Percentiles rank a stretch among this genome's conserved stretches.
These are phyloP conservation scores for Pyrocoelia pectoralis DNA, from an alignment of 2,888 invertebrate genomes.

Conservation along the genomic window DNA sequence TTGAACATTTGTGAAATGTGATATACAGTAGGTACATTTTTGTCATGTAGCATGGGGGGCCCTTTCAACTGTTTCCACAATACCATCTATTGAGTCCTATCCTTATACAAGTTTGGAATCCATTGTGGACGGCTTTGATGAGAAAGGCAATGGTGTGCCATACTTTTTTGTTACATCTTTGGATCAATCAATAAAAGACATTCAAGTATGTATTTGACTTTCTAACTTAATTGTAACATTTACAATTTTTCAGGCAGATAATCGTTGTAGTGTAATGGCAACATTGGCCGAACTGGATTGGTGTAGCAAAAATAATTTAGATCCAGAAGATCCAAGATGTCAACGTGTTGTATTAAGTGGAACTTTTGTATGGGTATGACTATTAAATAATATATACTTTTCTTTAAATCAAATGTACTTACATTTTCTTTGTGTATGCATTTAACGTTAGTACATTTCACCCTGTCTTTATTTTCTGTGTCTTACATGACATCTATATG, in stretches of 20 bases:
- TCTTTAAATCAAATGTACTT: no score
- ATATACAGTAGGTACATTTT: no score
- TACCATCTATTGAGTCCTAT: constrained; percentile 67
- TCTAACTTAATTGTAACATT: constrained; percentile 21
- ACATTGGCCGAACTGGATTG: constrained; percentile 74
- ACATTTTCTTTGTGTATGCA: no score
- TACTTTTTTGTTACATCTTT: constrained; percentile 78
- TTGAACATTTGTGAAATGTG: not conserved
- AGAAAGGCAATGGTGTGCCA: constrained; percentile 74
- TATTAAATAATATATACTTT: no score
- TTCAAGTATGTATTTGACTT: constrained; percentile 63
- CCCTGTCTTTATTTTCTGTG: no score
- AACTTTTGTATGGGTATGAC: constrained; percentile 39
- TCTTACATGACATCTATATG: no score
- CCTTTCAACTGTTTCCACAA: constrained; percentile 63
- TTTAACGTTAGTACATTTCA: no score
- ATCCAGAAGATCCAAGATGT: constrained; percentile 82
- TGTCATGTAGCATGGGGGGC: not conserved
- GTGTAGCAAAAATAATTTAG: constrained; percentile 68
- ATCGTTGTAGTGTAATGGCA: constrained; percentile 72
- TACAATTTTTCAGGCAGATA: constrained; percentile 67
- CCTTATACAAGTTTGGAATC: constrained; percentile 77
- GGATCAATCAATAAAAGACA: constrained; percentile 73
- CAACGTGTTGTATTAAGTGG: constrained; percentile 77
- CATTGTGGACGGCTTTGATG: constrained; percentile 72